Evolutionary conservation across 2,797 vertebrate genomes (phyloP).

Genomic region (Gallinago nigripennis): DNA sequence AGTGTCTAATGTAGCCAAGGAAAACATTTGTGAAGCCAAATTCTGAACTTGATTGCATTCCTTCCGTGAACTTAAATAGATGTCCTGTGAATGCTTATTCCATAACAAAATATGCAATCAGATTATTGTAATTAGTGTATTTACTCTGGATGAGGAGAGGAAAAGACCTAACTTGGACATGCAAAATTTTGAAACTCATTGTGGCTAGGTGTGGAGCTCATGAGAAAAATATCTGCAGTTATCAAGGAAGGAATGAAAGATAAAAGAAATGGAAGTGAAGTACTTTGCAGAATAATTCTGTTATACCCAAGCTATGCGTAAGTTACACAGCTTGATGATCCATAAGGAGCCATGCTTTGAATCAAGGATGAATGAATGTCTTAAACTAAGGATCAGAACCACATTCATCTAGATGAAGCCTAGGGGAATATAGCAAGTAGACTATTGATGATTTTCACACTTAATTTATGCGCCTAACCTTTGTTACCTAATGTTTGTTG

Average conservation of each 20-base stretch:
- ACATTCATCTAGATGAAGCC: neutral
- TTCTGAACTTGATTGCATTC: slow-evolving; percentile 6
- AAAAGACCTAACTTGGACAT: neutral
- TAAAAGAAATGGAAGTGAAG: neutral
- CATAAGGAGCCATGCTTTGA: neutral
- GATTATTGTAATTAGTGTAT: neutral
- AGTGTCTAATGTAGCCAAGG: neutral
- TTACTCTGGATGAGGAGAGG: neutral
- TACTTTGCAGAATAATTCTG: neutral
- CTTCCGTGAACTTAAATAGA: slow-evolving; percentile 30
- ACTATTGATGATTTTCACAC: neutral
- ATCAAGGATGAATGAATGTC: neutral
- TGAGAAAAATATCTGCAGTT: neutral
- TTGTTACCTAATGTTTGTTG: neutral
- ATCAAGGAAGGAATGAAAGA: neutral
- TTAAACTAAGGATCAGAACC: neutral
- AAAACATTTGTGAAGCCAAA: slow-evolving; percentile 11
- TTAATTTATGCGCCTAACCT: neutral
- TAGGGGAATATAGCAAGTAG: neutral
- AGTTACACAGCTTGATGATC: neutral
- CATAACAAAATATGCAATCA: slow-evolving; percentile 5
- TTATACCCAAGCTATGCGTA: neutral
- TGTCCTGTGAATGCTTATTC: neutral
- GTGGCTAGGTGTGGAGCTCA: neutral
- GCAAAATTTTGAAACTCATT: neutral